A percentile compares a stretch with the other conserved stretches of the same genome.
phyloP scores from a whole-genome alignment of 2,113 vertebrate genomes.

The Circaetus cinerascens region DNA sequence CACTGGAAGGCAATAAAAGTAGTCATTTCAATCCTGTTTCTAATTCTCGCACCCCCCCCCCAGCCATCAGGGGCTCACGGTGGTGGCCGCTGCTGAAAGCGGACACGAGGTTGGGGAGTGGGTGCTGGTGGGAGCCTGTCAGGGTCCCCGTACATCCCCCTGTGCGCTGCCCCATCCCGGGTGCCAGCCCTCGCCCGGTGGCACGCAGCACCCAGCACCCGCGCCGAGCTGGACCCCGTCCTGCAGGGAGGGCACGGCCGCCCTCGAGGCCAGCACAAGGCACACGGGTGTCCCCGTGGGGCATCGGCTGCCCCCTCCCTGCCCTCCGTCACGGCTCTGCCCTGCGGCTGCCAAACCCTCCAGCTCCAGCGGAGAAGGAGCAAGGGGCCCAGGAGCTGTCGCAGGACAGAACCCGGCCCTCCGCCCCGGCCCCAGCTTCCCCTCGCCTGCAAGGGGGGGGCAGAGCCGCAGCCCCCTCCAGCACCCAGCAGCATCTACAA shows the following conservation, averaged over 20 bases:
- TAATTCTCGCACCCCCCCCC: background rate
- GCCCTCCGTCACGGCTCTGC: background rate
- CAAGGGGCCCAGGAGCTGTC: background rate
- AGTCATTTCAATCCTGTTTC: background rate
- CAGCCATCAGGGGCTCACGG: accelerated
- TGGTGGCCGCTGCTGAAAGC: background rate
- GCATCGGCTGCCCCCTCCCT: background rate
- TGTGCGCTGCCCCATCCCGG: background rate
- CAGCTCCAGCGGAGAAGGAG: background rate
- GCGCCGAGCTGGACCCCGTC: accelerated
- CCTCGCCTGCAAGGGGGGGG: accelerated
- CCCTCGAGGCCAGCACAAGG: background rate
- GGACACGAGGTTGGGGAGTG: accelerated
- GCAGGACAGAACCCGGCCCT: background rate
- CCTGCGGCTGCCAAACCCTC: background rate
- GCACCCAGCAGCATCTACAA: slow-evolving; percentile 12
- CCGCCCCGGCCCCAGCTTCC: background rate
- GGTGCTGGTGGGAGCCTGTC: background rate
- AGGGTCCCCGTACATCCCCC: accelerated
- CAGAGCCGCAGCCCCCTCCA: background rate
- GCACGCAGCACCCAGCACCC: background rate
- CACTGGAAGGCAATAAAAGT: background rate
- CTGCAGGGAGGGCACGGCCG: accelerated
- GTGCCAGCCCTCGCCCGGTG: background rate
- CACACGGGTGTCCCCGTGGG: background rate